These are phyloP conservation scores for Oncorhynchus masou DNA, from an alignment of 2,113 vertebrate genomes.

Conservation along the genomic window DNA sequence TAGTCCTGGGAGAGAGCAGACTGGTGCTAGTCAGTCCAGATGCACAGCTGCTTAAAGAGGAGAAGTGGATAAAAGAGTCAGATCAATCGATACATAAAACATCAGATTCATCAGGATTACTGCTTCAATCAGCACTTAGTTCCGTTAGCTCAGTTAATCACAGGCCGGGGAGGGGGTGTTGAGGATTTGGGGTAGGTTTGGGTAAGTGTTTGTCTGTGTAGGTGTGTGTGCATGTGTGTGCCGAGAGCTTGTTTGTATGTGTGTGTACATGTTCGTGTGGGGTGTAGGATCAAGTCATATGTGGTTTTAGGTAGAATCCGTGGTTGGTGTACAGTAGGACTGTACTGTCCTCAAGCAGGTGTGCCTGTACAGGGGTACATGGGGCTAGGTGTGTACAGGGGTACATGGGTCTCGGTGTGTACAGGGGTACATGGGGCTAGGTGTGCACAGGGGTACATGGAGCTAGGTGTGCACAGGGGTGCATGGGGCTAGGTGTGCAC, in stretches of 20 bases:
- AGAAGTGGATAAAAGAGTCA: constrained; percentile 54
- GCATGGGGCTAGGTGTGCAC: too few relatives aligned
- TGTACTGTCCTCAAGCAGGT: too few relatives aligned
- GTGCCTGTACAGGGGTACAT: too few relatives aligned
- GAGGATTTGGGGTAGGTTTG: neutral
- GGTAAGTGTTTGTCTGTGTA: neutral
- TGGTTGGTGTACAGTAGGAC: neutral
- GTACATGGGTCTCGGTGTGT: too few relatives aligned
- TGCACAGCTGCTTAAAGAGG: constrained; percentile 54
- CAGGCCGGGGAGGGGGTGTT: neutral
- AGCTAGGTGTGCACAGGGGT: too few relatives aligned
- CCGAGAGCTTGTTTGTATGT: neutral
- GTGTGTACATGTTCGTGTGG: neutral
- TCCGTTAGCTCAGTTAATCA: constrained; percentile 10
- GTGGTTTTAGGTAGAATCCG: neutral
- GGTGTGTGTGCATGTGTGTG: neutral
- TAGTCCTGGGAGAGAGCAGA: neutral
- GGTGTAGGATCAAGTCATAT: neutral
- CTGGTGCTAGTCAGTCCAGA: neutral
- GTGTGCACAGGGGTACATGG: too few relatives aligned
- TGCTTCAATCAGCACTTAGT: constrained; percentile 61
- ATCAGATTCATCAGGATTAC: constrained; percentile 66
- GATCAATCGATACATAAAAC: constrained; percentile 64
- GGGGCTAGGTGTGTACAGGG: too few relatives aligned
- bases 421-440: too few relatives aligned